phyloP scores from a whole-genome alignment of 2,888 invertebrate genomes.

The Pandemis corylana region DNA sequence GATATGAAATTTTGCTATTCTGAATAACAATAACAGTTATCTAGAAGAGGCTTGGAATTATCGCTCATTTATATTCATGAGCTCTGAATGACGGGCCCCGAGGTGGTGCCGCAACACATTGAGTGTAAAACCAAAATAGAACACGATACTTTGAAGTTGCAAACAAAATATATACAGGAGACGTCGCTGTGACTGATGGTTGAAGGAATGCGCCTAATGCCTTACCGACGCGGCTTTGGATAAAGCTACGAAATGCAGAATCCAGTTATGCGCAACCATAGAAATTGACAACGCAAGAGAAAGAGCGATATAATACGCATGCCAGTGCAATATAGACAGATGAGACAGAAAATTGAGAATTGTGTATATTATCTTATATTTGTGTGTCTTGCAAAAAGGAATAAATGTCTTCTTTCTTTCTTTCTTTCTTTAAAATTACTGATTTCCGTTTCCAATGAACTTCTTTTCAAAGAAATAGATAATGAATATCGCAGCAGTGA shows the following conservation, averaged over 20 bases:
- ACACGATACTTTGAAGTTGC: constrained; percentile 14
- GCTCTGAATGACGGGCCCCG: constrained; percentile 53
- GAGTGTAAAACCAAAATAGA: constrained; percentile 28
- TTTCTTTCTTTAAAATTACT: no score
- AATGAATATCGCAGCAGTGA: no score
- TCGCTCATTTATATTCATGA: constrained; percentile 77
- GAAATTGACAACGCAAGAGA: no score
- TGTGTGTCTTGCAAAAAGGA: no score
- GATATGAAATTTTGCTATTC: constrained; percentile 49
- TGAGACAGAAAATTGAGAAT: no score
- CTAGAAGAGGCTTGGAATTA: constrained; percentile 64
- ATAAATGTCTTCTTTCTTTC: no score
- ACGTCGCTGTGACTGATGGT: background rate
- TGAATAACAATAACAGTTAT: constrained; percentile 73
- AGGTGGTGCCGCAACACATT: constrained; percentile 43
- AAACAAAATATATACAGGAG: constrained; percentile 9
- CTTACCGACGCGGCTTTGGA: background rate
- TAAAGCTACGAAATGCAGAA: background rate
- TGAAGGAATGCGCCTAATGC: background rate
- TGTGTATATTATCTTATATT: no score
- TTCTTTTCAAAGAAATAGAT: no score
- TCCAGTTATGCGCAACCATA: no score
- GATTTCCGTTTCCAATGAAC: no score
- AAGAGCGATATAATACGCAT: no score
- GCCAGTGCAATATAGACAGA: no score